These are phyloP conservation scores for Buphagus erythrorhynchus DNA, from an alignment of 2,797 vertebrate genomes.

Conservation along the genomic window DNA sequence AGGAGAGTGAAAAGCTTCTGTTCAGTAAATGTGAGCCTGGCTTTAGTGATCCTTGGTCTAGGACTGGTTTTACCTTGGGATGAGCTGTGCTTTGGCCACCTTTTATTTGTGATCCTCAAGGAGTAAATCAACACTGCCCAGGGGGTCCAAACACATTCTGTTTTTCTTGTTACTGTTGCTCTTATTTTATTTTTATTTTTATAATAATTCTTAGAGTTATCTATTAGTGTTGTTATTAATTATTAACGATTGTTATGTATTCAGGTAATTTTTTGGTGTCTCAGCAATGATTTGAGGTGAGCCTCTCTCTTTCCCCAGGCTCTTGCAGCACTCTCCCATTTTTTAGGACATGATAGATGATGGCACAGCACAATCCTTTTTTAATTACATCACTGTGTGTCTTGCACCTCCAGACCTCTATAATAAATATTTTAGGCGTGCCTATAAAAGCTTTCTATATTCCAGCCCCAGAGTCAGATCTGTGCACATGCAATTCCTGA, in stretches of 20 bases:
- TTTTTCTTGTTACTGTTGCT: not conserved
- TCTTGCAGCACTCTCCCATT: rapidly evolving
- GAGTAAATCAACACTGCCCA: rapidly evolving
- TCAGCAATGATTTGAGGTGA: not conserved
- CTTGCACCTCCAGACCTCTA: not conserved
- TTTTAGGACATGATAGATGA: not conserved
- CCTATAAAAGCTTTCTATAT: not conserved
- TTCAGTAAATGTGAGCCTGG: not conserved
- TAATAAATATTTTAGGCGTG: not conserved
- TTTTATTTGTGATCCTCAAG: not conserved
- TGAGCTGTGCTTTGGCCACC: not conserved
- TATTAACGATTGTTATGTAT: not conserved
- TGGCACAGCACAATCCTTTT: not conserved
- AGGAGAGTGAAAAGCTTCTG: not conserved
- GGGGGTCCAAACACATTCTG: no score
- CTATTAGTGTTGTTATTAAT: no score
- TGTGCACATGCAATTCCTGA: not conserved
- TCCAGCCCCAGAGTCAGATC: not conserved
- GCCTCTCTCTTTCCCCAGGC: not conserved
- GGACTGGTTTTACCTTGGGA: not conserved
- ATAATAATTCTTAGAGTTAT: rapidly evolving
- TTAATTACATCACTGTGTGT: not conserved
- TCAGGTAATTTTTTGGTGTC: rapidly evolving
- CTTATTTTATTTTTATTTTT: rapidly evolving
- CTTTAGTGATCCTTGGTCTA: not conserved